Base-by-base conservation (phyloP, 2,797 vertebrate species). In the Sebastolobus altivelis region DNA sequence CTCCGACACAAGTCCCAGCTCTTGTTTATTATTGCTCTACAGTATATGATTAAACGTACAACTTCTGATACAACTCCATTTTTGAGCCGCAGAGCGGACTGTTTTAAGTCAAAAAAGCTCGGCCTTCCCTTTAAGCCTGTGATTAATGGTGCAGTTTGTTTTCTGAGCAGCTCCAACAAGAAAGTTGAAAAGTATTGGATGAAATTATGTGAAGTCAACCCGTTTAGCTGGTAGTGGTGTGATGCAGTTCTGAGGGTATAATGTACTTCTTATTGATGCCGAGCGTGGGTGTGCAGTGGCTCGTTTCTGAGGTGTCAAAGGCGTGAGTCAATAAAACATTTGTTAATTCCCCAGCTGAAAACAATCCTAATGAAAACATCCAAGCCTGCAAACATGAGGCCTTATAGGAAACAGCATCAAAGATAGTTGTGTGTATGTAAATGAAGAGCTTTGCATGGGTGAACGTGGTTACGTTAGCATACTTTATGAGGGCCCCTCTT, bases 71-170 rank as follows among this genome's bases (percentile, higher is more conserved):
- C 22, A 74, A 60, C 60, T 90, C 52, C 22, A 70, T 74, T 81
- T 79, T 61, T 73, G 59, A 87, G 65, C 58, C 84, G 78, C 72
- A 4, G 27, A 72, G 67, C 54, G 10, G 49, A 73, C 62, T 38
- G 3, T 7, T 77, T 78, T 40, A 69, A 83, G 72, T 82, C 62
- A 54, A 27, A 79, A 25, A 72, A 83, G 68, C 70, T 86, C 78
- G 72, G 37, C 35, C 12, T 43, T 72, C 31, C 20, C 27, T 70
- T 79, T 60, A 75, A 75, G 69, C 49, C n/a, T 29, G 3, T 70
- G 81, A 90, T 88, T 88, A 81, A 87, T 83, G 84, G 25, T 67
- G 52, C 52, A 22, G 43, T 67, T 79, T 73, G 65, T 74, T 84
- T 81, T 74, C 43, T 75, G n/a, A 79, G 37, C 68, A 61, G 65